Evolutionary conservation across 2,888 invertebrate species (phyloP).

Genomic region (Oxyteleia sp.): DNA sequence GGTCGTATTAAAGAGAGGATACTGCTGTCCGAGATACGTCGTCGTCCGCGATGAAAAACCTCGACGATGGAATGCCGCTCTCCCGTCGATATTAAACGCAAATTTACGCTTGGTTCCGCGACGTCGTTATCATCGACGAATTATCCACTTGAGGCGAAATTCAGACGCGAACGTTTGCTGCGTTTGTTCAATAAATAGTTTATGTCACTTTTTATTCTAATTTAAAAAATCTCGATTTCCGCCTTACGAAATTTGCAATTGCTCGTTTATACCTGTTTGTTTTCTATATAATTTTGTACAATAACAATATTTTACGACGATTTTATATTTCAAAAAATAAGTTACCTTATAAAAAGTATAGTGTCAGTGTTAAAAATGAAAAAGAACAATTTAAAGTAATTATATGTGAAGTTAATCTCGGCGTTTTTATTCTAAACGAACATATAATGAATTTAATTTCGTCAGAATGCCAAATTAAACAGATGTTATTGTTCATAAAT

Average conservation of each 20-base stretch:
- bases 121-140: slow-evolving; percentile 23
- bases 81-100: slow-evolving; percentile 34
- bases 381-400: not conserved
- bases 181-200: not conserved
- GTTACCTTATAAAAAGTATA: no score
- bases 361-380: no score
- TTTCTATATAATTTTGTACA: no score
- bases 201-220: not conserved
- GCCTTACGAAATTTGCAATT: not conserved
- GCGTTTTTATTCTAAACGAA: no score
- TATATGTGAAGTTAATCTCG: no score
- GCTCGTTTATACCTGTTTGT: no score
- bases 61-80: slow-evolving; percentile 44
- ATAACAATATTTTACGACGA: no score
- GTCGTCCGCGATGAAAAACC: slow-evolving; percentile 45
- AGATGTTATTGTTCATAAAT: no score
- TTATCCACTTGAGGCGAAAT: slow-evolving; percentile 11
- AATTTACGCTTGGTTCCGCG: slow-evolving; percentile 40
- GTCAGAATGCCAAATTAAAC: no score
- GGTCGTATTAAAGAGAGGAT: slow-evolving; percentile 52
- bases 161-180: not conserved
- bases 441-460: no score
- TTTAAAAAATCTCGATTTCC: not conserved
- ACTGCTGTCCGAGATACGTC: slow-evolving; percentile 55
- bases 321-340: no score